Conservation (phyloP, 2,113 vertebrate genomes). For the Amblyopsis rosae region DNA sequence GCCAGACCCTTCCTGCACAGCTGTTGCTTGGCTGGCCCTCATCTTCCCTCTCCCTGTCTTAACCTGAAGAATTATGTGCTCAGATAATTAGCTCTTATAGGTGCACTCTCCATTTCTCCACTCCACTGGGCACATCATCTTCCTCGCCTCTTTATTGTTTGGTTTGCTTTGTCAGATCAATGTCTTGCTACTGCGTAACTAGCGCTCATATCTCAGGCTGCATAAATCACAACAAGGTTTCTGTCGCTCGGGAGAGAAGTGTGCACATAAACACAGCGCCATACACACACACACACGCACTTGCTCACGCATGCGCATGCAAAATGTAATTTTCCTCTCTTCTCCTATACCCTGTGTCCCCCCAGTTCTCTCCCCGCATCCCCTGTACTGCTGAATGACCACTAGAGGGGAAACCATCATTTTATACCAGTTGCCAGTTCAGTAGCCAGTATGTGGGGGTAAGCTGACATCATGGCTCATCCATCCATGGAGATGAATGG, state of each 20-base stretch:
- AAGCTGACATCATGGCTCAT: conserved; percentile 64
- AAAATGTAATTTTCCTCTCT: conserved; percentile 21
- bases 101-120: conserved; percentile 82
- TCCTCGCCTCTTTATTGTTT: conserved; percentile 84
- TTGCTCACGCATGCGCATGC: conserved; percentile 26
- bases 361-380: conserved; percentile 30
- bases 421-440: conserved; percentile 61
- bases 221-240: conserved; percentile 83
- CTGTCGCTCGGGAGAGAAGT: conserved; percentile 73
- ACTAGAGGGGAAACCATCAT: conserved; percentile 75
- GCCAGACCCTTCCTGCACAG: conserved; percentile 54
- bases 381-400: conserved; percentile 52
- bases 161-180: conserved; percentile 84
- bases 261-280: conserved; percentile 53
- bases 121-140: conserved; percentile 83
- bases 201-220: conserved; percentile 79
- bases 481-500: too few species aligned
- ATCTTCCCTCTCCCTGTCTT: conserved; percentile 67
- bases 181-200: conserved; percentile 83
- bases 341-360: not conserved
- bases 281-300: conserved; percentile 1
- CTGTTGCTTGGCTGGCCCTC: conserved; percentile 65
- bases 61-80: conserved; percentile 82
- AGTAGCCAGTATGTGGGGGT: conserved; percentile 44
- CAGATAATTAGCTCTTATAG: conserved; percentile 82